Conservation (phyloP, 2,888 invertebrate species). For the Trachelus stipa region DNA sequence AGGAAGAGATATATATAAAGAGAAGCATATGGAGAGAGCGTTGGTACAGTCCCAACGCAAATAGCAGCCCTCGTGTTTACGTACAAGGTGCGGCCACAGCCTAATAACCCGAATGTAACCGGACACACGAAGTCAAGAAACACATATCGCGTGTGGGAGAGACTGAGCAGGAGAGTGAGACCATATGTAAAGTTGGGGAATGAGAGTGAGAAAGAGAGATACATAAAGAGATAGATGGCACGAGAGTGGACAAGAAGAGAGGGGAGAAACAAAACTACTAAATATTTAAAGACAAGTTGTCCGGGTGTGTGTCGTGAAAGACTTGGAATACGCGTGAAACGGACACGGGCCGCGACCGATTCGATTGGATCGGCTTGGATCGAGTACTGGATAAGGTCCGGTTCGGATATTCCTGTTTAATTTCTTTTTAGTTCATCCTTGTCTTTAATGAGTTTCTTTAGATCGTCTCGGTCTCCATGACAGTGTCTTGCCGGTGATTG, state of each 20-base stretch:
- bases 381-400: background rate
- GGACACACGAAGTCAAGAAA: constrained; percentile 36
- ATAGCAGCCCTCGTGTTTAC: constrained; percentile 23
- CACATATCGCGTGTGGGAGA: constrained; percentile 7
- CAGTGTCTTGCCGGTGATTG: background rate
- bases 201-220: constrained; percentile 24
- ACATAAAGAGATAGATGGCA: constrained; percentile 11
- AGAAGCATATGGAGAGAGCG: background rate
- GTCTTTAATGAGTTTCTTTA: background rate
- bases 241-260: background rate
- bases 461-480: background rate
- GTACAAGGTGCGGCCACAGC: constrained; percentile 48
- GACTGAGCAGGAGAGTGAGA: constrained; percentile 25
- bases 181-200: constrained; percentile 17
- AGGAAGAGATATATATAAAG: background rate
- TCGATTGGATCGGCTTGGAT: constrained; percentile 6
- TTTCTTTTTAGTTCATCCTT: background rate
- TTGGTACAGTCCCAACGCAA: background rate
- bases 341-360: constrained; percentile 7
- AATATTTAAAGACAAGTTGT: constrained; percentile 6
- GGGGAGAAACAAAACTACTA: constrained; percentile 6
- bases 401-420: constrained; percentile 3
- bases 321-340: constrained; percentile 1
- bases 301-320: background rate
- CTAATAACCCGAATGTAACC: constrained; percentile 55